Conservation (phyloP, 2,113 vertebrate species). For the Panthera uncia region DNA sequence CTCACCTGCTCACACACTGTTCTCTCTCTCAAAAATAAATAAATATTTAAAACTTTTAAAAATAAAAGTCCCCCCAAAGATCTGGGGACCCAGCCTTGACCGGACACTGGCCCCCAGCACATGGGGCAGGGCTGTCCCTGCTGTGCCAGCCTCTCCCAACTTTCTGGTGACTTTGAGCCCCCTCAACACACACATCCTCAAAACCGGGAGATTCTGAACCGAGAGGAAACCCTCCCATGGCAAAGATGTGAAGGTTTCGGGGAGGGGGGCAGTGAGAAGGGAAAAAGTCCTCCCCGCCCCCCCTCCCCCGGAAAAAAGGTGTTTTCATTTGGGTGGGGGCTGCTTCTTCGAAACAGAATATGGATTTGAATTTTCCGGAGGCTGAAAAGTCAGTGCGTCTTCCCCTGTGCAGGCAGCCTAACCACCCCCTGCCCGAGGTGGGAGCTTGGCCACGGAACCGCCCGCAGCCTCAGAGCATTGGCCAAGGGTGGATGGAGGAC, state of each 20-base stretch:
- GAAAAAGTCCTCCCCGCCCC: too few species aligned
- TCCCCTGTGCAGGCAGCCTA: not conserved
- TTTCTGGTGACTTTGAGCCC: not conserved
- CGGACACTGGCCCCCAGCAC: not conserved
- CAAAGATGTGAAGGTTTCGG: too few species aligned
- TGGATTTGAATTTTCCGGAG: not conserved
- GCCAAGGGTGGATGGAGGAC: not conserved
- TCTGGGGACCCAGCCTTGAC: not conserved
- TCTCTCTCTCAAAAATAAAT: too few species aligned
- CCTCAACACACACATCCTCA: not conserved
- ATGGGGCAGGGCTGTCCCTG: fast-evolving
- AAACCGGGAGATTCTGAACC: not conserved
- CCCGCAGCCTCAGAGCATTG: not conserved
- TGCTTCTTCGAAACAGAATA: not conserved
- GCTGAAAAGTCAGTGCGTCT: fast-evolving
- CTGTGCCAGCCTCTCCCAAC: too few species aligned
- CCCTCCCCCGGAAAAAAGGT: too few species aligned
- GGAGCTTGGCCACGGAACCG: not conserved
- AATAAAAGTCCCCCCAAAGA: not conserved
- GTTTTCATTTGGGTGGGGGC: not conserved
- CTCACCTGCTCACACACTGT: too few species aligned
- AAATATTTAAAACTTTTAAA: too few species aligned
- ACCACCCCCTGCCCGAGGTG: not conserved
- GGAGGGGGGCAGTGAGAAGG: fast-evolving
- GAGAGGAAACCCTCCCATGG: too few species aligned